Evolutionary conservation across 2,888 invertebrate genomes (phyloP).

Genomic region (Enoplolaimus lenunculus): DNA sequence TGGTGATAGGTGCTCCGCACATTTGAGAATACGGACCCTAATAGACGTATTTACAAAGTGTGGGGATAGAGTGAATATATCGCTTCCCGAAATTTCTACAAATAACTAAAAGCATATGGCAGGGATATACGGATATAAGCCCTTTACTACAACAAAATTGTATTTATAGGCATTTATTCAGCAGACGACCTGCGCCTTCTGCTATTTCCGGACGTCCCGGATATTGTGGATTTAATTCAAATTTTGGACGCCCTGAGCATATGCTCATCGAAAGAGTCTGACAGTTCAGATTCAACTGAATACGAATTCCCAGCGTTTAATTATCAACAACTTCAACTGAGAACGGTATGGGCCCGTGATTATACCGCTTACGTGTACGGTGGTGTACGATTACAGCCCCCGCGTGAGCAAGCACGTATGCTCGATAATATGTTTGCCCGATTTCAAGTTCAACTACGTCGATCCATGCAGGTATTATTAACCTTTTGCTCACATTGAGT

Average conservation of each 20-base stretch:
- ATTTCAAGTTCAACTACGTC: conserved; percentile 50
- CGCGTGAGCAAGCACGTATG: conserved; percentile 49
- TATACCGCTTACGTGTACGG: conserved; percentile 46
- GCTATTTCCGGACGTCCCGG: conserved; percentile 54
- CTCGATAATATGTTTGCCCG: conserved; percentile 57
- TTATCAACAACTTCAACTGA: conserved; percentile 24
- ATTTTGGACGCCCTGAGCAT: conserved; percentile 56
- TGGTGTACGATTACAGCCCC: conserved; percentile 52
- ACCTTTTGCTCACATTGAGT: no score
- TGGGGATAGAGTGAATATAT: no score
- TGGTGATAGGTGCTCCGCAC: no score
- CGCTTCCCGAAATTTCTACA: no score
- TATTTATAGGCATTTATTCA: conserved; percentile 58
- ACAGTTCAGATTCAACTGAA: conserved; percentile 49
- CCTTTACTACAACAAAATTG: no score
- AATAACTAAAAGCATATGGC: no score
- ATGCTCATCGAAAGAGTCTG: conserved; percentile 54
- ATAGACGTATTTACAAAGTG: no score
- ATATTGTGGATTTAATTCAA: conserved; percentile 55
- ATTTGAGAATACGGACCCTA: no score
- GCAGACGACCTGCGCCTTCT: conserved; percentile 57
- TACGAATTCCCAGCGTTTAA: conserved; percentile 60
- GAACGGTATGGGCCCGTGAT: conserved; percentile 28
- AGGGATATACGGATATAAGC: no score
- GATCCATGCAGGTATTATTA: conserved; percentile 43